Base-by-base conservation (phyloP, 2,888 invertebrate species). In the Drosophila diplacantha region DNA sequence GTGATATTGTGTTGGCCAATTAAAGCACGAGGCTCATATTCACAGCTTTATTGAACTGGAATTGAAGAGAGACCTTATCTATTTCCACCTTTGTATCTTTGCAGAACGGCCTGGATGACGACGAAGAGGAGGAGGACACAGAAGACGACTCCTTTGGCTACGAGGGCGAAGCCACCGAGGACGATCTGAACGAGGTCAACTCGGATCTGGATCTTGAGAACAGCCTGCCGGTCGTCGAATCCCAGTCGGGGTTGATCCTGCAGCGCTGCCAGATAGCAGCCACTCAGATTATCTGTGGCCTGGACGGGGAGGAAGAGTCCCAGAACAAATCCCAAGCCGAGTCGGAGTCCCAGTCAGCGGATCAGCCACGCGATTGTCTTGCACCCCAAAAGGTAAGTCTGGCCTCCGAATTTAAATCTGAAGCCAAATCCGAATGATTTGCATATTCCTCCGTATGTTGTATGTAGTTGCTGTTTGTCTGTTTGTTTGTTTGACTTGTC, bases 281-380 rank as follows among this genome's bases (percentile, higher is more conserved):
- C 67, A 74, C 70, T 5, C 71, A 82, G 57, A 71, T 75, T 41
- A 71, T 77, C 35, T 64, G 62, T 46, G 57, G 71, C 66, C n/a
- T n/a, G 31, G 54, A 56, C n/a, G 38, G 22, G 14, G 22, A 41
- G 39, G 39, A 29, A 2, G 43, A 35, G 37, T 29, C 39, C 46
- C 51, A 43, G 18, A 24, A 18, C 12, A 44, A 24, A 11, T 31
- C 35, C 18, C 49, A 50, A 26, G 34, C 34, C 20, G 41, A 65
- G 46, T 35, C 34, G 26, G 47, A 65, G 56, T 43, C 60, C 7
- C 43, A 18, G 43, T 24, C 46, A n/a, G 73, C 71, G 61, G 81
- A 82, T 73, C 79, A 81, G 83, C 69, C 83, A 66, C 82, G 81
- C 74, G 85, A 86, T 76, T 82, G 85, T 79, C 81, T 83, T 73